These are phyloP conservation scores for Spea bombifrons DNA, from an alignment of 2,113 vertebrate genomes.

Conservation along the genomic window DNA sequence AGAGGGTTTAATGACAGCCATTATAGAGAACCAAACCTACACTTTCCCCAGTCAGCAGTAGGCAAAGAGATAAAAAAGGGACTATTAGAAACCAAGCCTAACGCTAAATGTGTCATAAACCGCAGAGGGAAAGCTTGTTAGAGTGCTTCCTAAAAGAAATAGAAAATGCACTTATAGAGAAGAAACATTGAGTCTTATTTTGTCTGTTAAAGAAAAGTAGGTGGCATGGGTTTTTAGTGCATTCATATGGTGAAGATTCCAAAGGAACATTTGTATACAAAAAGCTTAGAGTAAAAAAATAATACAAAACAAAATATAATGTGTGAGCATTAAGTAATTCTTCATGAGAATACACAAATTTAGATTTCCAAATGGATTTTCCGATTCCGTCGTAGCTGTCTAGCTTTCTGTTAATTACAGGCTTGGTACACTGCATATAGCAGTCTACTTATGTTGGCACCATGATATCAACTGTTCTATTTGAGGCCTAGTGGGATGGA, in stretches of 20 bases:
- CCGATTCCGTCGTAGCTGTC: too few species aligned
- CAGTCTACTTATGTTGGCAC: too few species aligned
- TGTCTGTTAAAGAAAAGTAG: background rate
- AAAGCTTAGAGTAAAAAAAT: background rate
- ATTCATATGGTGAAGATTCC: background rate
- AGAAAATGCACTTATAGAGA: slow-evolving; percentile 27
- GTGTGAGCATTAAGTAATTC: too few species aligned
- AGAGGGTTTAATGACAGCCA: slow-evolving; percentile 72
- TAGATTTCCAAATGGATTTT: too few species aligned
- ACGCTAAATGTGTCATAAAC: slow-evolving; percentile 57
- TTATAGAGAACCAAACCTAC: slow-evolving; percentile 68
- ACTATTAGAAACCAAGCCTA: slow-evolving; percentile 63
- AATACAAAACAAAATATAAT: background rate
- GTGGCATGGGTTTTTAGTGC: background rate
- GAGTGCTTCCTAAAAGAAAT: slow-evolving; percentile 49
- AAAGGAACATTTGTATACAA: background rate
- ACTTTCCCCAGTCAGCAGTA: slow-evolving; percentile 68
- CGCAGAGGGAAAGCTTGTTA: slow-evolving; percentile 59
- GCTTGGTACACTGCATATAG: too few species aligned
- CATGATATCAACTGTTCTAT: too few species aligned
- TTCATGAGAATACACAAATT: too few species aligned
- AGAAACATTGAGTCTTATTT: slow-evolving; percentile 1
- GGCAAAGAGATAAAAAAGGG: slow-evolving; percentile 65
- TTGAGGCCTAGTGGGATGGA: too few species aligned
- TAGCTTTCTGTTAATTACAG: too few species aligned